Base-by-base conservation (phyloP, 2,888 invertebrate species). In the Oxystoma pomonae region DNA sequence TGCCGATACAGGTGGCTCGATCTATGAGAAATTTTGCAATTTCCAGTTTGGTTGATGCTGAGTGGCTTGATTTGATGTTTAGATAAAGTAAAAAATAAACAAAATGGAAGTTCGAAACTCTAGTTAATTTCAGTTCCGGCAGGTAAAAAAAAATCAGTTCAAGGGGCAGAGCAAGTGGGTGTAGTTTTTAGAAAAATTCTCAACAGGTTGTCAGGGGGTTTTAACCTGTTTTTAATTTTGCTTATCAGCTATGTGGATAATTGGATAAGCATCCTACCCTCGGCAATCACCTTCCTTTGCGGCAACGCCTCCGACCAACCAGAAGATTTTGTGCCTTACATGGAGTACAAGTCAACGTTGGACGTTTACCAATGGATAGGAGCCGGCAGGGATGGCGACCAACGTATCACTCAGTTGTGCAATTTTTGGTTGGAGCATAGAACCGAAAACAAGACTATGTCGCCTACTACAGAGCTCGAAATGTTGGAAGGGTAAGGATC, bases 311-410 rank as follows among this genome's bases (percentile, higher is more conserved):
- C 87, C n/a, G 86, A 88, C 59, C 87, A 90, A 74, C 90, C 94
- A 0, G 90, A 92, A 35, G 93, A 94, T 74, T 95, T 92, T 83
- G 92, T 94, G 35, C 94, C 95, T 1, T 94, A 91, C 73, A 84
- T 95, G 73, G 94, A 94, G 77, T 92, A 89, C 81, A 92, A 94
- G 77, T 82, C 86, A 1, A 84, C 85, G 65, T 78, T 87, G 66
- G 87, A 89, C 76, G 83, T 87, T 73, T 94, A 92, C 79, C 91
- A 92, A 74, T 97, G 97, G 97, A 96, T 96, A 65, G 96, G 96
- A 1, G 94, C 94, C 3, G 96, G 96, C 0, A 84, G 96, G 2
- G 96, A 97, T 77, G 90, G 92, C 1, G 96, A 96, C 78, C 84
- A 87, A 1, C 85, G 91, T 52, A 81, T 96, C 16, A 82, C 86